These are phyloP conservation scores for Agonopterix arenella DNA, from an alignment of 2,888 invertebrate species.

Conservation along the genomic window DNA sequence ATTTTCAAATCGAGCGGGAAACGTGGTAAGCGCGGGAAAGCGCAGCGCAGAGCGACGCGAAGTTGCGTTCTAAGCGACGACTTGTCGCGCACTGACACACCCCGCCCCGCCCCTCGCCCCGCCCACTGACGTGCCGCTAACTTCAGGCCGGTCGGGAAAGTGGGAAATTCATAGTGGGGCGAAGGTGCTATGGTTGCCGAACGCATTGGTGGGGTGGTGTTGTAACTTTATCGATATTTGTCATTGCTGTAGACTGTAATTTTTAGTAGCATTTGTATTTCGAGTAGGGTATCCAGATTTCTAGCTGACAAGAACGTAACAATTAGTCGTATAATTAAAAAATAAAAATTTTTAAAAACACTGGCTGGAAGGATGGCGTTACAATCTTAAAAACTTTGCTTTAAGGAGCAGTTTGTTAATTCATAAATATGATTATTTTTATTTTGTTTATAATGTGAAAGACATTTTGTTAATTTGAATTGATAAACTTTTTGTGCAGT, in stretches of 20 bases:
- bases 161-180: conserved; percentile 57
- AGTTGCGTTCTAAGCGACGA: conserved; percentile 9
- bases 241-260: conserved; percentile 10
- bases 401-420: no score
- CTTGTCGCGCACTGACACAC: conserved; percentile 35
- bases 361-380: no score
- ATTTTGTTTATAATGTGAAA: no score
- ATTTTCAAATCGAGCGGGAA: conserved; percentile 22
- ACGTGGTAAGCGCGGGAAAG: conserved; percentile 38
- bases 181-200: conserved; percentile 34
- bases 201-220: conserved; percentile 30
- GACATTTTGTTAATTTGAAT: no score
- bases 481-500: no score
- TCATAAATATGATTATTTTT: no score
- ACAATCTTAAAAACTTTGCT: no score
- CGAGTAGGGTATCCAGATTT: no score
- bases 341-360: no score
- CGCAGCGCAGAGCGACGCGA: conserved; percentile 34
- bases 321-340: no score
- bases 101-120: conserved; percentile 51
- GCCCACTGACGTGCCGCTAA: conserved; percentile 51
- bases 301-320: no score
- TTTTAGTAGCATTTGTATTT: no score
- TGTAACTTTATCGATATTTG: conserved; percentile 24
- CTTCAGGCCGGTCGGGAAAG: conserved; percentile 61